phyloP scores from a whole-genome alignment of 2,888 invertebrate species.

The Nyleta sp. region DNA sequence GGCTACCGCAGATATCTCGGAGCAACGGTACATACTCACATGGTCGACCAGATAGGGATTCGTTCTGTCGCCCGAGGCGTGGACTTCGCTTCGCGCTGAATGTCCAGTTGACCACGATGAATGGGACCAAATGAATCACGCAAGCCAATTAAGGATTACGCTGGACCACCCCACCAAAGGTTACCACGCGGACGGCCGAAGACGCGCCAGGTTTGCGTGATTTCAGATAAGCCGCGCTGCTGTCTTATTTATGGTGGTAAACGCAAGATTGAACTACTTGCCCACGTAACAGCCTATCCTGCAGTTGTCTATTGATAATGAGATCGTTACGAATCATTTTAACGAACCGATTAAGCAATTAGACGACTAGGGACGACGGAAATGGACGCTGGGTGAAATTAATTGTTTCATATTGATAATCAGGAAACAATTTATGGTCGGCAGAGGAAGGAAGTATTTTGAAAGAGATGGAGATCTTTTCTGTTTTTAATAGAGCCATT shows the following conservation, averaged over 20 bases:
- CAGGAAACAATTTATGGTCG: conserved; percentile 48
- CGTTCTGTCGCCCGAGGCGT: conserved; percentile 74
- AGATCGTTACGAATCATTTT: conserved; percentile 51
- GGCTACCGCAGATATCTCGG: conserved; percentile 69
- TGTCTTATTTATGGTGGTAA: conserved; percentile 58
- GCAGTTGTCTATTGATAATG: conserved; percentile 49
- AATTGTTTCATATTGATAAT: conserved; percentile 55
- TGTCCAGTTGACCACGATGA: conserved; percentile 76
- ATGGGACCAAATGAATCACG: conserved; percentile 80
- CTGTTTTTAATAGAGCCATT: conserved; percentile 37
- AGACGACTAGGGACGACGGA: conserved; percentile 39
- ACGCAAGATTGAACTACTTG: conserved; percentile 36
- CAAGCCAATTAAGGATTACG: conserved; percentile 80
- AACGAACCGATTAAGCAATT: conserved; percentile 50
- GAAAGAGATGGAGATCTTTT: conserved; percentile 34
- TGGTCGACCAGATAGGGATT: conserved; percentile 71
- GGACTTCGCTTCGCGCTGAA: conserved; percentile 69
- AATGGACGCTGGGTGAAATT: conserved; percentile 37
- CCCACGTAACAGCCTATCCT: conserved; percentile 30
- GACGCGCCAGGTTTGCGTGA: conserved; percentile 53
- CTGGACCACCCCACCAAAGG: conserved; percentile 60
- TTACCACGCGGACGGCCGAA: conserved; percentile 38
- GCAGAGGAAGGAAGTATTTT: neutral
- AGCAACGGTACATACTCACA: conserved; percentile 68
- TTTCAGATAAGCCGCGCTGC: conserved; percentile 52